phyloP scores from a whole-genome alignment of 2,888 invertebrate genomes.

The Dryobotodes eremita region DNA sequence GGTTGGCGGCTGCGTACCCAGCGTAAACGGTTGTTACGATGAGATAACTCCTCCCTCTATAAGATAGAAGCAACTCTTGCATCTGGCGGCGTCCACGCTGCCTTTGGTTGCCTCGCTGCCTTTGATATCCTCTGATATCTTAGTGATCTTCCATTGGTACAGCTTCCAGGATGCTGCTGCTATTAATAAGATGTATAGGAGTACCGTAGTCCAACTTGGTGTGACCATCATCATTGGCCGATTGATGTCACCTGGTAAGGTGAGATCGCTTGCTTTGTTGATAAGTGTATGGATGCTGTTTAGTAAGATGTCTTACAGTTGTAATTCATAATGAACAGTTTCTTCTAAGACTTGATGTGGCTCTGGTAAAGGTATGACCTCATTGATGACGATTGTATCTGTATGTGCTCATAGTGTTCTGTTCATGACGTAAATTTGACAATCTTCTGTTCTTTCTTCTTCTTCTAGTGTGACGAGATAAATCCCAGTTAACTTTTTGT shows the following conservation, averaged over 20 bases:
- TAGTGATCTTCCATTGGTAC: no score
- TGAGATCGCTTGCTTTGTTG: background rate
- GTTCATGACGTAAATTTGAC: conserved; percentile 13
- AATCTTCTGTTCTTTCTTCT: no score
- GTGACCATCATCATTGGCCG: conserved; percentile 7
- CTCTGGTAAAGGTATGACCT: no score
- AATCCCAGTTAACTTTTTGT: conserved; percentile 20
- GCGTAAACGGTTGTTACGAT: no score
- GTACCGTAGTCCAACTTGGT: background rate
- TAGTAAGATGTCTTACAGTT: conserved; percentile 19
- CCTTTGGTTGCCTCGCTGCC: no score
- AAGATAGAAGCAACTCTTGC: no score
- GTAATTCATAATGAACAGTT: conserved; percentile 3
- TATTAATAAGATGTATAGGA: no score
- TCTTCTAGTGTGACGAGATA: conserved; percentile 12
- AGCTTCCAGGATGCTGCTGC: no score
- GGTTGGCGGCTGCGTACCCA: no score
- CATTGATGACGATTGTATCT: conserved; percentile 11
- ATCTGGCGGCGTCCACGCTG: no score
- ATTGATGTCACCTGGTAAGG: background rate
- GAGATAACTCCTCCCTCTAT: no score
- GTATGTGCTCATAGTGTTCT: background rate
- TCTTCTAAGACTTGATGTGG: background rate
- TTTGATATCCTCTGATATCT: no score
- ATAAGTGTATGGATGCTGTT: conserved; percentile 26